Base-by-base conservation (phyloP, 2,888 invertebrate genomes). In the Nesidiocoris tenuis region DNA sequence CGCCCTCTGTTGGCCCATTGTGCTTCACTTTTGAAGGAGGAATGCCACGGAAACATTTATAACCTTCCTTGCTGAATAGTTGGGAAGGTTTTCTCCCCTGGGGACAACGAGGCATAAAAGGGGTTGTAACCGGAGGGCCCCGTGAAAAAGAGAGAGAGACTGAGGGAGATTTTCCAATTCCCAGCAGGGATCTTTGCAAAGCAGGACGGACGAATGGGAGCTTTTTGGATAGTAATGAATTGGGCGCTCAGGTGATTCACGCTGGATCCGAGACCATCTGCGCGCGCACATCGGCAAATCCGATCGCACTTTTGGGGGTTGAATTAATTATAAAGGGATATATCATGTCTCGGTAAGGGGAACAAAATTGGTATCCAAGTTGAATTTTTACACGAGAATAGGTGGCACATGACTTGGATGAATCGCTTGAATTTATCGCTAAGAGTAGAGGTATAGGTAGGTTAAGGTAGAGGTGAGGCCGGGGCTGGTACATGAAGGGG, bases 21-120 rank as follows among this genome's bases (percentile, higher is more conserved):
- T 63, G 70, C 54, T 24, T 57, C 70, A 70, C 70, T 70, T 72
- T 72, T 72, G 72, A 72, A 72, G 72, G 67, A 67, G 67, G 72
- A 56, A 70, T 57, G 59, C 61, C 72, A 39, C 61, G 72, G 63
- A 72, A 72, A 72, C 72, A 72, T 72, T 72, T 72, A 72, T 72
- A 72, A 72, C 72, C 72, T 72, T 63, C 63, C 61, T 54, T 54
- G 72, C 54, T 72, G 72, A 72, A 72, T 72, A 72, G 72, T 72
- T 19, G 61, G 61, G 23, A 39, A 56, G 18, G 39, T 16, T 61
- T 61, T 61, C 72, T 72, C 72, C 72, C 72, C 12, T n/a, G 61
- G 72, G 61, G 72, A 72, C 72, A 63, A 63, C 61, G 72, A 56
- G 19, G 54, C 22, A 72, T 72, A 72, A 72, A 25, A 63, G 72